Evolutionary conservation across 2,797 vertebrate genomes (phyloP).

Genomic region (Sebastes hubbsi): DNA sequence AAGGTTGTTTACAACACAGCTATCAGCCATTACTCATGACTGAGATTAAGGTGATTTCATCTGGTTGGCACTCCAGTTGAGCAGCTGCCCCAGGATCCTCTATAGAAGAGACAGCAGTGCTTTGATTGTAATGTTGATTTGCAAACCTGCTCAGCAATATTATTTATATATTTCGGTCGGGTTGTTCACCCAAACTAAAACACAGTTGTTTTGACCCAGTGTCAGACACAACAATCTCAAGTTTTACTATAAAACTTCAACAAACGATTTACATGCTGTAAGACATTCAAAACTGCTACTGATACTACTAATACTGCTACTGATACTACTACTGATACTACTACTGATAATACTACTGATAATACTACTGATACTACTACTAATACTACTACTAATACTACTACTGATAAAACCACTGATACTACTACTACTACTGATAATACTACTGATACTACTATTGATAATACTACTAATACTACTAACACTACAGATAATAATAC

Average conservation of each 20-base stretch:
- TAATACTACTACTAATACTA: accelerated
- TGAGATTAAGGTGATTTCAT: conserved; percentile 4
- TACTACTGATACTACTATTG: too few species aligned
- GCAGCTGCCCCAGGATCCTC: neutral
- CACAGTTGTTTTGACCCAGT: neutral
- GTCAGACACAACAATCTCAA: neutral
- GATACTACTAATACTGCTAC: too few species aligned
- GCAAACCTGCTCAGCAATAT: neutral
- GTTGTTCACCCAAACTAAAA: neutral
- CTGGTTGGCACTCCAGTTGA: neutral
- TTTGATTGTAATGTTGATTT: neutral
- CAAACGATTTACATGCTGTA: neutral
- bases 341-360: too few species aligned
- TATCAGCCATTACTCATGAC: neutral
- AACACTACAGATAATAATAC: too few species aligned
- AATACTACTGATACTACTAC: too few species aligned
- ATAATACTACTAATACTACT: too few species aligned
- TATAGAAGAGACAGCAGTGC: neutral
- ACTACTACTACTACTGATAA: too few species aligned
- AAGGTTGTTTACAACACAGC: conserved; percentile 32
- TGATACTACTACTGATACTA: too few species aligned
- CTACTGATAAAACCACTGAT: too few species aligned
- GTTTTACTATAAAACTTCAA: neutral
- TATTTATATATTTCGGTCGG: neutral
- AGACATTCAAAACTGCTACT: neutral